Evolutionary conservation across 2,797 vertebrate species (phyloP).

Genomic region (Chaunax sp.): DNA sequence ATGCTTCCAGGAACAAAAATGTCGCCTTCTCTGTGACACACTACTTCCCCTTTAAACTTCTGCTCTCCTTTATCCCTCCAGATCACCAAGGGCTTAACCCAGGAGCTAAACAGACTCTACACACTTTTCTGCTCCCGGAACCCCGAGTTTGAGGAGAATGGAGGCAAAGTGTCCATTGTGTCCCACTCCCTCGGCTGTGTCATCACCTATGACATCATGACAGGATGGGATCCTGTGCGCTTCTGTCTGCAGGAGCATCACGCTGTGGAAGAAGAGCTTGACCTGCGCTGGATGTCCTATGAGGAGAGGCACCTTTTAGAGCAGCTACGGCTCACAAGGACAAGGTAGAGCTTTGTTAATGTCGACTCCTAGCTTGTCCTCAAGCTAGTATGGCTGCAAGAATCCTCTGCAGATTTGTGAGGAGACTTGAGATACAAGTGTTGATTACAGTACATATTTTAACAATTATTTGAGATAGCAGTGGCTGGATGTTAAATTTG

Average conservation of each 20-base stretch:
- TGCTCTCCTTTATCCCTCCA: constrained; percentile 48
- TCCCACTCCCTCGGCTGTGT: constrained; percentile 98
- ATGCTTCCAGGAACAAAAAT: background rate
- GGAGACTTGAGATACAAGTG: background rate
- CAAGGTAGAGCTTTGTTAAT: constrained; percentile 79
- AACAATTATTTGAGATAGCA: background rate
- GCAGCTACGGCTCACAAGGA: constrained; percentile 89
- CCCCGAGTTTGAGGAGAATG: constrained; percentile 92
- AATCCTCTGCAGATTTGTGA: background rate
- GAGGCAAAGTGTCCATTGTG: constrained; percentile 96
- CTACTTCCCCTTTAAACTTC: background rate
- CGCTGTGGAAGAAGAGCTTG: constrained; percentile 88
- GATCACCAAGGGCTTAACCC: constrained; percentile 97
- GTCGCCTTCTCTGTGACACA: too few species aligned
- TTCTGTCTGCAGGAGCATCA: constrained; percentile 93
- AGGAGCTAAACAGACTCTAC: constrained; percentile 96
- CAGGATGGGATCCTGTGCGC: constrained; percentile 95
- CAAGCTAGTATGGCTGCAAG: background rate
- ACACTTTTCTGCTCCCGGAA: constrained; percentile 96
- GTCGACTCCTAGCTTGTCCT: background rate
- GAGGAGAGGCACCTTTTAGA: constrained; percentile 91
- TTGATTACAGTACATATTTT: background rate
- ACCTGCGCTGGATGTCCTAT: constrained; percentile 87
- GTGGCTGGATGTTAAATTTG: background rate
- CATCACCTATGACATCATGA: constrained; percentile 99